These are phyloP conservation scores for Scaptomyza cyrtandrae DNA, from an alignment of 2,888 invertebrate genomes.

Conservation along the genomic window DNA sequence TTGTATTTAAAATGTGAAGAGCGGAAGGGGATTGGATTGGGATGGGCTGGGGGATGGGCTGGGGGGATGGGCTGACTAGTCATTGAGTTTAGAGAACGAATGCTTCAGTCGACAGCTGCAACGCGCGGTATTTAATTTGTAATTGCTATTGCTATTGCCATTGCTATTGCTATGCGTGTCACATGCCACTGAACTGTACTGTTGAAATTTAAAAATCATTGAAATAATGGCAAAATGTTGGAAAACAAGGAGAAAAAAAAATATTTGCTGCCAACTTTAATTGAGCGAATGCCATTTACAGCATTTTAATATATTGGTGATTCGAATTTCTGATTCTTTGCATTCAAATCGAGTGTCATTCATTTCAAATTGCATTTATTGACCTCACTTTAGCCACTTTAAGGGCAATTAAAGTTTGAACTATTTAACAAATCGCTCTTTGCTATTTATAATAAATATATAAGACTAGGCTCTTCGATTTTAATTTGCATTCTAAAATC, in stretches of 20 bases:
- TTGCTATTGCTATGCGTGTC: slow-evolving; percentile 63
- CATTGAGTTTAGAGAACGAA: slow-evolving; percentile 34
- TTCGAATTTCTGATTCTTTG: not conserved
- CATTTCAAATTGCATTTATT: not conserved
- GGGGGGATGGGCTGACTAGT: slow-evolving; percentile 4
- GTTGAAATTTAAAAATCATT: slow-evolving; percentile 5
- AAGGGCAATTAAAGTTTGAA: too few species aligned
- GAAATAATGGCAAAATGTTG: not conserved
- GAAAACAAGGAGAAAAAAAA: too few species aligned
- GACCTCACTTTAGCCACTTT: too few species aligned
- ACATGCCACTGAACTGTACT: slow-evolving; percentile 51
- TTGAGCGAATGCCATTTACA: slow-evolving; percentile 48
- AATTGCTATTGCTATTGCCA: slow-evolving; percentile 64
- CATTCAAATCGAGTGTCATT: not conserved
- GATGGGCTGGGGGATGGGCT: not conserved
- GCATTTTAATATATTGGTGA: slow-evolving; percentile 3
- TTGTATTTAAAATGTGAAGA: slow-evolving; percentile 54
- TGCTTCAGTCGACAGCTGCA: slow-evolving; percentile 51
- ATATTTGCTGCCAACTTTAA: slow-evolving; percentile 37
- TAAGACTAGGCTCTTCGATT: not conserved
- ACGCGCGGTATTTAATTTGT: slow-evolving; percentile 72
- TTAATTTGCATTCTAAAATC: slow-evolving; percentile 37
- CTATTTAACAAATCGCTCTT: too few species aligned
- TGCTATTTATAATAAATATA: too few species aligned
- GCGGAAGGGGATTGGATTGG: not conserved